phyloP scores from a whole-genome alignment of 2,797 vertebrate species.

The Rhabdomys pumilio region DNA sequence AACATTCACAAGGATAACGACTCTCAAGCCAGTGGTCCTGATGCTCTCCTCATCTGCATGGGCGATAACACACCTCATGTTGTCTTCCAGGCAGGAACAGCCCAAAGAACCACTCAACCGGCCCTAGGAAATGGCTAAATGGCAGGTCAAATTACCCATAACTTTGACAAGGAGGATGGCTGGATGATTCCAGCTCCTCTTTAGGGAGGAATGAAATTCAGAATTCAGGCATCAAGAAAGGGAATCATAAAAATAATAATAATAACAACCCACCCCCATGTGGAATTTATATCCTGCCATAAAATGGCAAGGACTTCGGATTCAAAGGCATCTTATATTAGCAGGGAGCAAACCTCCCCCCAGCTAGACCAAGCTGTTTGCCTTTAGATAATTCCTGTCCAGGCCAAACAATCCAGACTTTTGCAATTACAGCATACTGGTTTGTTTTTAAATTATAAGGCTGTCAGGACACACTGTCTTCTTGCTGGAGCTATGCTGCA shows the following conservation, averaged over 20 bases:
- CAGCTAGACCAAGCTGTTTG: conserved; percentile 10
- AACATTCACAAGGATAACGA: conserved; percentile 70
- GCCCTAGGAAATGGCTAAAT: conserved; percentile 75
- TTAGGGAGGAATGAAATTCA: conserved; percentile 76
- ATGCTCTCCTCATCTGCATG: conserved; percentile 68
- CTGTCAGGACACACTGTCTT: conserved; percentile 68
- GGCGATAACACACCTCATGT: conserved; percentile 41
- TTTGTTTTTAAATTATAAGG: conserved; percentile 78
- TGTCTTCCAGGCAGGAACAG: conserved; percentile 73
- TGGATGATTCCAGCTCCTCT: conserved; percentile 77
- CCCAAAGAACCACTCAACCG: conserved; percentile 74
- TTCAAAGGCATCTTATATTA: conserved; percentile 71
- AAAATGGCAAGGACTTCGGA: conserved; percentile 67
- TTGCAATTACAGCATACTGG: conserved; percentile 68
- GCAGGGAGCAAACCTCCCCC: conserved; percentile 59
- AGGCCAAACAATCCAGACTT: conserved; percentile 57
- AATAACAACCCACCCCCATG: conserved; percentile 17
- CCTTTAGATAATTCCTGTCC: conserved; percentile 67
- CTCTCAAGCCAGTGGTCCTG: conserved; percentile 5
- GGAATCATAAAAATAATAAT: conserved; percentile 67
- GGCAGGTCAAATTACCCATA: conserved; percentile 84
- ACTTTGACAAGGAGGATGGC: conserved; percentile 77
- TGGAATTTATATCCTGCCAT: conserved; percentile 78
- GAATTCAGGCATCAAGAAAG: conserved; percentile 76
- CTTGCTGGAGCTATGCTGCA: conserved; percentile 50